Conservation (phyloP, 2,797 vertebrate species). For the Muscicapa comitata region DNA sequence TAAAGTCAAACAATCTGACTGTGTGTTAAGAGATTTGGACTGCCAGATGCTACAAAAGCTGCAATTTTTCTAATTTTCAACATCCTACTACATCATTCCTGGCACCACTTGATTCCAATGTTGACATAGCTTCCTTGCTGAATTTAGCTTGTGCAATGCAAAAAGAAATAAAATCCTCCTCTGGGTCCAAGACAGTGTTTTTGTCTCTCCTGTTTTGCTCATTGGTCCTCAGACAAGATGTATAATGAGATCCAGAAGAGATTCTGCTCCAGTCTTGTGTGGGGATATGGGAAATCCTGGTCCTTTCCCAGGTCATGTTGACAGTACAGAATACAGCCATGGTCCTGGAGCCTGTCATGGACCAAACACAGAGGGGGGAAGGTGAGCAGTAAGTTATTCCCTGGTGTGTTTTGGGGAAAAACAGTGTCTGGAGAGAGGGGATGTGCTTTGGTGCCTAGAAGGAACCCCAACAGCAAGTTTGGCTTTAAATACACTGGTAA, state of each 20-base stretch:
- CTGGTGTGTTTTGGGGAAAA: background rate
- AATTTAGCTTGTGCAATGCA: background rate
- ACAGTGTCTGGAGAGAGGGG: background rate
- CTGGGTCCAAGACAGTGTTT: background rate
- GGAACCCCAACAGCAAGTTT: fast-evolving
- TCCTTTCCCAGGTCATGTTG: background rate
- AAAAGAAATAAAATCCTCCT: background rate
- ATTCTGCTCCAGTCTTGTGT: fast-evolving
- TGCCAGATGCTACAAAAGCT: background rate
- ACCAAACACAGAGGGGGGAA: background rate
- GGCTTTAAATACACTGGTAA: background rate
- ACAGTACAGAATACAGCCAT: background rate
- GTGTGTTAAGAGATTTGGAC: background rate
- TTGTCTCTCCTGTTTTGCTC: background rate
- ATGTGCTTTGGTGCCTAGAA: background rate
- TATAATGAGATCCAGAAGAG: background rate
- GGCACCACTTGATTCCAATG: background rate
- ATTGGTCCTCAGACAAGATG: background rate
- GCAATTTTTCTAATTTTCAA: background rate
- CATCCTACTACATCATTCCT: background rate
- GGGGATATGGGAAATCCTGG: background rate
- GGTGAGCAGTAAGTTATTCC: background rate
- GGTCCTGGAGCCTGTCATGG: background rate
- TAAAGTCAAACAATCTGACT: background rate
- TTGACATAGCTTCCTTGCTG: background rate